Base-by-base conservation (phyloP, 1,140 invertebrate genomes). In the Magallana gigas region DNA sequence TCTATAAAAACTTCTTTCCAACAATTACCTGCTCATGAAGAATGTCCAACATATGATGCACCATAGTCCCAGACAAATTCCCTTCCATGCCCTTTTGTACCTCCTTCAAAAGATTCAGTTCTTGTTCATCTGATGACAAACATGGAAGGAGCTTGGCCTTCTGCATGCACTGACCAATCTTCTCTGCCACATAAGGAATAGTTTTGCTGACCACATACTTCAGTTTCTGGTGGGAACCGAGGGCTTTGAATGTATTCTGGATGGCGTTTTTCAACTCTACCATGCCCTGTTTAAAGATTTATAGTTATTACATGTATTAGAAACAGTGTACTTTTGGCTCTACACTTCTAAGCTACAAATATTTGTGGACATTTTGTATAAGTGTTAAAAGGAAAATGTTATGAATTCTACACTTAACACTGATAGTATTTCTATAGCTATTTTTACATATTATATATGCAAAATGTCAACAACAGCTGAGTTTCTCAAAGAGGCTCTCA, bases 251-350 rank as follows among this genome's bases (percentile, higher is more conserved):
- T 6, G 62, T 86, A n/a, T 85, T 23, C 57, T 90, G 81, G 56
- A 91, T 89, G 8, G 68, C 68, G 6, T 88, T 80, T 12, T 85
- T 12, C 11, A 91, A 29, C 16, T 85, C 86, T n/a, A 85, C 68
- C 64, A 86, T n/a, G 14, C 88, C 89, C 90, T 91, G 88, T 76
- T 48, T n/a, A 48, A 64, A 88, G 85, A 29, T 48, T 48, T 48
- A 48, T 48, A 48, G 36, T 5, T 5, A 48, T 48, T 48, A 23
- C 23, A 23, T 23, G 23, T 23, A 48, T 48, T 48, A 48, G 36
- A 48, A 48, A 48, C 36, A 48, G 36, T 48, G 36, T 48, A 48
- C 1, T 48, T 48, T 2, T 48, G 36, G 36, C 36, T 48, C 36
- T 48, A 48, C 36, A 48, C 36, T 48, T 4, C 36, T 48, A 48